Base-by-base conservation (phyloP, 1,140 invertebrate genomes). In the Pogonomyrmex barbatus region DNA sequence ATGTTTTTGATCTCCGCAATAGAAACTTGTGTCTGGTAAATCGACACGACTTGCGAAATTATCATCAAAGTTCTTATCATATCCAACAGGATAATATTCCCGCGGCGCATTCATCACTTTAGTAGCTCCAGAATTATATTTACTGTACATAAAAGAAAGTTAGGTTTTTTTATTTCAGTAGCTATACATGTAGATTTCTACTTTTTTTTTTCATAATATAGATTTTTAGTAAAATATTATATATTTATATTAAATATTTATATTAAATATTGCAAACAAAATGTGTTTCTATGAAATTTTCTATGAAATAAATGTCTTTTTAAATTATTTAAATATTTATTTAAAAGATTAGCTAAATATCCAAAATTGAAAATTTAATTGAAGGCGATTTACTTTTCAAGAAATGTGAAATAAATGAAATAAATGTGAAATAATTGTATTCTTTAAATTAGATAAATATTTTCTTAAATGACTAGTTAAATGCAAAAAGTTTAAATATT, bases 61-160 rank as follows among this genome's bases (percentile, higher is more conserved):
- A 86, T 98, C 97, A 87, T 98, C 97, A 89, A 97, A 98, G 90
- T 98, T 98, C 93, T 98, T 98, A 90, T 98, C 97, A 88, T 98
- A 98, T 9, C 97, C 97, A 8, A 97, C 97, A 0, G 98, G 98
- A 92, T 98, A 98, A 93, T 98, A 98, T 91, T 98, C 98, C 52
- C 97, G 96, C 0, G 98, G 98, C 0, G 98, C 97, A 92, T 98
- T 98, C 97, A 98, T 98, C 0, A 98, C 97, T 95, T 98, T 97
- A 3, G 96, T 96, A 2, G 95, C 82, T 88, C 92, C 88, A 73
- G 94, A 71, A 91, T 93, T 87, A 77, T 95, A 90, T 60, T 91
- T 91, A 33, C 93, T 93, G 81, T 33, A 86, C n/a, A 84, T 17
- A 84, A 39, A 62, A 24, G 24, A 73, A 50, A 68, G 9, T 77